phyloP scores from a whole-genome alignment of 2,888 invertebrate species.

The Calameuta idolon region DNA sequence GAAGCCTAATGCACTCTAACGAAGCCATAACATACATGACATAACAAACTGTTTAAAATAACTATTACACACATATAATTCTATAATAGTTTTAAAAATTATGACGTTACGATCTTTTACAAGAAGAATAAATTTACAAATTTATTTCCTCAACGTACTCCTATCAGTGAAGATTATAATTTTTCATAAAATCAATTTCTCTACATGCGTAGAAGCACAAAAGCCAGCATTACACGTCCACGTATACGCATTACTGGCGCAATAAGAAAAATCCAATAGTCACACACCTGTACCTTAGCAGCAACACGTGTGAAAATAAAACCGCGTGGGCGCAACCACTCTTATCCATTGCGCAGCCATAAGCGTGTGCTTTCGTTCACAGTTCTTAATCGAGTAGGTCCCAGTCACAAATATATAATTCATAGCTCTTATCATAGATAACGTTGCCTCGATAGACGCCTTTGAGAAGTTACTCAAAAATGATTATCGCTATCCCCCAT shows the following conservation, averaged over 20 bases:
- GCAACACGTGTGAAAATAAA: constrained; percentile 1
- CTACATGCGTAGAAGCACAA: no score
- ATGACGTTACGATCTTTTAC: no score
- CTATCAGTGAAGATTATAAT: no score
- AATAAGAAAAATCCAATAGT: no score
- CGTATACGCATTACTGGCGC: no score
- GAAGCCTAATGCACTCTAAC: not conserved
- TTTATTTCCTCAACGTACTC: no score
- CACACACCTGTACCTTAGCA: not conserved
- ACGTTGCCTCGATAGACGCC: not conserved
- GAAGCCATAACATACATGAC: not conserved
- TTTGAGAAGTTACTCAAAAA: not conserved
- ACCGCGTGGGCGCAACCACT: constrained; percentile 12
- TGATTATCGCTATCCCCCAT: not conserved
- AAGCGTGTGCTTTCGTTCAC: not conserved
- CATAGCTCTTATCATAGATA: constrained; percentile 38
- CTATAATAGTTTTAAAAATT: no score
- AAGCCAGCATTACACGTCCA: no score
- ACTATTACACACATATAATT: not conserved
- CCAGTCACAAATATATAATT: constrained; percentile 35
- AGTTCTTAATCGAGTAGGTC: constrained; percentile 18
- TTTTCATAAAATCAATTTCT: no score
- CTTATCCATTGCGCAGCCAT: not conserved
- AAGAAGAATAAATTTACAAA: no score
- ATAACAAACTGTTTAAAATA: not conserved